Evolutionary conservation across 92 coral and sea anemone species (phyloP).

Genomic region (Zoanthus sociatus): DNA sequence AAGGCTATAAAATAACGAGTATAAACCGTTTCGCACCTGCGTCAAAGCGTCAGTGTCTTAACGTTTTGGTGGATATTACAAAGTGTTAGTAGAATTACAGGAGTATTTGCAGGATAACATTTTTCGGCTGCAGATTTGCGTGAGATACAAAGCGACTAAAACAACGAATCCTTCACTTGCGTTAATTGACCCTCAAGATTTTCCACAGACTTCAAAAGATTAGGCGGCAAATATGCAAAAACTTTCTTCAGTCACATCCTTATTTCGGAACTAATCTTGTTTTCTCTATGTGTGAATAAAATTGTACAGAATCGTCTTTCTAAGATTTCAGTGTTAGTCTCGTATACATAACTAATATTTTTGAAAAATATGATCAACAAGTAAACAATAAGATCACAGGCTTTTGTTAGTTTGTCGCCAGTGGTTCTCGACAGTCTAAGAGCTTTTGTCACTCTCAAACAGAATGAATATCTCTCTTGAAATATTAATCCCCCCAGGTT

Average conservation of each 20-base stretch:
- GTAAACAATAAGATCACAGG: neutral
- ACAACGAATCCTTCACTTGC: constrained; percentile 9
- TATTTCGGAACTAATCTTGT: constrained; percentile 25
- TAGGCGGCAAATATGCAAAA: constrained; percentile 12
- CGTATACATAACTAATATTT: neutral
- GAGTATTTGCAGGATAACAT: neutral
- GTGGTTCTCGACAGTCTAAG: constrained; percentile 7
- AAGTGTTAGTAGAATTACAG: neutral
- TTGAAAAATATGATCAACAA: neutral
- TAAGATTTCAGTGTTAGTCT: neutral
- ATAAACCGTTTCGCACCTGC: neutral
- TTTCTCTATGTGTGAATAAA: neutral
- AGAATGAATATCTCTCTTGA: constrained; percentile 18
- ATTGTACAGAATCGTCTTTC: neutral
- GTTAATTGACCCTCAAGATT: constrained; percentile 27
- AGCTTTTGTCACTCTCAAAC: neutral
- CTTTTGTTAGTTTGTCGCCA: constrained; percentile 51
- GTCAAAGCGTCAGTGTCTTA: neutral
- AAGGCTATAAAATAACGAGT: neutral
- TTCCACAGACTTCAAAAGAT: constrained; percentile 23
- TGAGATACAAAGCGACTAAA: neutral
- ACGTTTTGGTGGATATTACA: neutral
- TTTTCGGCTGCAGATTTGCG: constrained; percentile 33
- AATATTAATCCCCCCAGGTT: constrained; percentile 12
- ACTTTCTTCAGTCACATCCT: neutral